A percentile compares a stretch with the other conserved stretches of the same genome.
These are phyloP conservation scores for Pteronotus mesoamericanus DNA, from an alignment of 2,797 vertebrate species.

Conservation along the genomic window DNA sequence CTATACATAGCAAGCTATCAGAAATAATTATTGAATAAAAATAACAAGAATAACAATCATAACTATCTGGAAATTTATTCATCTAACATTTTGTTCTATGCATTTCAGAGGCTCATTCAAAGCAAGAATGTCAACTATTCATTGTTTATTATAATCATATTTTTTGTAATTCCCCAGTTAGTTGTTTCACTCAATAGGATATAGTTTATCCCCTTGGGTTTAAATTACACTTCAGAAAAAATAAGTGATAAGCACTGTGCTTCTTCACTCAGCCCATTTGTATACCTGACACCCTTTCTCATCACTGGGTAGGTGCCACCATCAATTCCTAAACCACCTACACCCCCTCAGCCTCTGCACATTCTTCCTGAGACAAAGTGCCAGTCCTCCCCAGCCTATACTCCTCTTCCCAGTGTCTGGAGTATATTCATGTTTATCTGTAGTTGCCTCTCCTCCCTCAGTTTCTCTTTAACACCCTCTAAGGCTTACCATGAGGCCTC, in stretches of 20 bases:
- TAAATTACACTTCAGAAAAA: slow-evolving; percentile 42
- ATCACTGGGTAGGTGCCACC: neutral
- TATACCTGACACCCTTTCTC: neutral
- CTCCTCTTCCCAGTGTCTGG: neutral
- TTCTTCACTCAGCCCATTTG: neutral
- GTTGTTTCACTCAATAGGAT: neutral
- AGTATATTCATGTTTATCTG: neutral
- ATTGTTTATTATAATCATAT: neutral
- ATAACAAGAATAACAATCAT: neutral
- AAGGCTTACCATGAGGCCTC: neutral
- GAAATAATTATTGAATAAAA: neutral
- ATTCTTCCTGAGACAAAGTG: neutral
- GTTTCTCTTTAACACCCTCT: neutral
- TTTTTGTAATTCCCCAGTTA: neutral
- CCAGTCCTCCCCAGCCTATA: neutral
- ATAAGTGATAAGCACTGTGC: neutral
- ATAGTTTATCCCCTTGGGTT: neutral
- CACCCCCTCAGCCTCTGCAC: neutral
- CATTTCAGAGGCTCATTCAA: slow-evolving; percentile 21
- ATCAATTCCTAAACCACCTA: neutral
- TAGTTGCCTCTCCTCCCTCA: neutral
- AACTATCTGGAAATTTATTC: neutral
- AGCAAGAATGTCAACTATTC: neutral
- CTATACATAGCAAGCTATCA: neutral
- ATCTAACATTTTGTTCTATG: neutral